Conservation (phyloP, 1,140 invertebrate species). For the Wiebesia pumilae region DNA sequence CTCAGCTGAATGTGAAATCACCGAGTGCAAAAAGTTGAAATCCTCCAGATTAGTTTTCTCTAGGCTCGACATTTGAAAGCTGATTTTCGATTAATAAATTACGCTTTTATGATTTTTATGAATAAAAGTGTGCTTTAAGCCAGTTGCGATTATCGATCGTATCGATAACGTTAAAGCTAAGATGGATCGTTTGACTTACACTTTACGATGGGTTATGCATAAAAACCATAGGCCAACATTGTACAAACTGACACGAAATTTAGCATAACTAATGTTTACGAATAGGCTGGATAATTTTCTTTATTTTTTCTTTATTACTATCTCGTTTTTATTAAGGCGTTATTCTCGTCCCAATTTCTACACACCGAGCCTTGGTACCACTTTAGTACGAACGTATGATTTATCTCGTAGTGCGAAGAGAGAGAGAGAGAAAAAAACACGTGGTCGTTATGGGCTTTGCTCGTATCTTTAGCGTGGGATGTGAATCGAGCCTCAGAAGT, state of each 20-base stretch:
- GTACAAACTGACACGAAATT: neutral
- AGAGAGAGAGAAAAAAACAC: constrained; percentile 13
- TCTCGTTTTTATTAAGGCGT: neutral
- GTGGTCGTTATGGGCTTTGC: constrained; percentile 4
- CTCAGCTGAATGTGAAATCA: too few relatives aligned
- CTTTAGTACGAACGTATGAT: constrained; percentile 21
- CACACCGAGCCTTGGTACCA: neutral
- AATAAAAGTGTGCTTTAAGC: too few relatives aligned
- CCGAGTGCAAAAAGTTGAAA: too few relatives aligned
- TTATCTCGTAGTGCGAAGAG: constrained; percentile 35
- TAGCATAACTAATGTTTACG: neutral
- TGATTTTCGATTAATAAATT: too few relatives aligned
- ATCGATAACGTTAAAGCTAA: too few relatives aligned
- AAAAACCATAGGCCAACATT: neutral
- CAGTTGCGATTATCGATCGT: too few relatives aligned
- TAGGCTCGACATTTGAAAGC: too few relatives aligned
- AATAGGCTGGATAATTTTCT: neutral
- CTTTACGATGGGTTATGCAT: neutral
- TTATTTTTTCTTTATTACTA: neutral
- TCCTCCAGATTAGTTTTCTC: too few relatives aligned
- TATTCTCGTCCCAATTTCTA: constrained; percentile 29
- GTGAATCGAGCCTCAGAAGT: neutral
- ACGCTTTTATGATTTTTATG: too few relatives aligned
- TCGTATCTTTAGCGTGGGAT: constrained; percentile 13
- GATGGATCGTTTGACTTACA: too few relatives aligned